Conservation (phyloP, 92 coral and sea anemone genomes). For the Umimayanthus chanpuru region DNA sequence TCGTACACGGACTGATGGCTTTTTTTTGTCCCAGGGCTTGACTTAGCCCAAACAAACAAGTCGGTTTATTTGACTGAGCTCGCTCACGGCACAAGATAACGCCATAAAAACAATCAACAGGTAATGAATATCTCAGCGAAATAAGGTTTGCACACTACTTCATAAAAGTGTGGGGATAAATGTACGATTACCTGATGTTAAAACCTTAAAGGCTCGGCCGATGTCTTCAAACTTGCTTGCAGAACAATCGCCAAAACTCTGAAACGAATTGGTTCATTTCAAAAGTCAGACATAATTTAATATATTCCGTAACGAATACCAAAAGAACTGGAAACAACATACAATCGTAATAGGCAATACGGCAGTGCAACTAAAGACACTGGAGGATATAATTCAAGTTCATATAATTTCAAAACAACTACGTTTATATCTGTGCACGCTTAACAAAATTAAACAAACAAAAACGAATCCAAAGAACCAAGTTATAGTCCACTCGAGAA, state of each 20-base stretch:
- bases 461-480: constrained; percentile 16
- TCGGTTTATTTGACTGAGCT: background rate
- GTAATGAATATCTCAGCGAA: background rate
- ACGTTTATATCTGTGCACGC: background rate
- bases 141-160: background rate
- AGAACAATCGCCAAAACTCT: constrained; percentile 78
- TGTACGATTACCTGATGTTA: constrained; percentile 67
- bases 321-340: constrained; percentile 18
- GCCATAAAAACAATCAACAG: constrained; percentile 6
- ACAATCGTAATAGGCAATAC: background rate
- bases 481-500: background rate
- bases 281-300: constrained; percentile 11
- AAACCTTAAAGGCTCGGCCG: constrained; percentile 78
- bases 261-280: constrained; percentile 45
- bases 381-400: background rate
- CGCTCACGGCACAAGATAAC: background rate
- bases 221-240: constrained; percentile 84
- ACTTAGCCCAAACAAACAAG: background rate
- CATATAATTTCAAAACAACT: background rate
- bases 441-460: constrained; percentile 15
- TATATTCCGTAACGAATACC: constrained; percentile 26
- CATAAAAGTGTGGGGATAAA: background rate
- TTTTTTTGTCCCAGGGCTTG: background rate
- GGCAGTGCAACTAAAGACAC: constrained; percentile 1
- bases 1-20: background rate